These are phyloP conservation scores for Chrosomus eos DNA, from an alignment of 2,797 vertebrate species.

Conservation along the genomic window DNA sequence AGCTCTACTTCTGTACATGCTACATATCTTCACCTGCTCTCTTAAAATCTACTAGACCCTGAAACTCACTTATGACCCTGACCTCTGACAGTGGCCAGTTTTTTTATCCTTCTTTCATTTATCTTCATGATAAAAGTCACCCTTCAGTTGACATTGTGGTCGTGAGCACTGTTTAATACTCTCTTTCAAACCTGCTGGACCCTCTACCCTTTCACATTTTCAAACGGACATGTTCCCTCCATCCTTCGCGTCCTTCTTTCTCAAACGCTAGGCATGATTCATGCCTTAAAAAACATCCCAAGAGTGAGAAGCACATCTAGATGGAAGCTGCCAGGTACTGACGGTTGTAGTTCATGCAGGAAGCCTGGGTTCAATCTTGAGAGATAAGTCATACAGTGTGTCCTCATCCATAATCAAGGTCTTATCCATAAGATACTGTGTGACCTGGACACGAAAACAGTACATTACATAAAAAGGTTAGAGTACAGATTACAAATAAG, in stretches of 20 bases:
- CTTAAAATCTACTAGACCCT: constrained; percentile 14
- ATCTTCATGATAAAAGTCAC: background rate
- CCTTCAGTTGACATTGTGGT: constrained; percentile 3
- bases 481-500: background rate
- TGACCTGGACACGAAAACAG: constrained; percentile 79
- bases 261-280: constrained; percentile 38
- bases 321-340: constrained; percentile 54
- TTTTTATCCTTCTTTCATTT: constrained; percentile 21
- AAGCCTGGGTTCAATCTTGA: constrained; percentile 94
- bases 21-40: constrained; percentile 74
- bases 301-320: constrained; percentile 51
- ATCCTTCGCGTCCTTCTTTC: background rate
- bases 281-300: constrained; percentile 35
- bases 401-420: constrained; percentile 95
- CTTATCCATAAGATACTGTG: constrained; percentile 94
- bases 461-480: background rate
- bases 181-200: constrained; percentile 6
- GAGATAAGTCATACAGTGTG: constrained; percentile 92
- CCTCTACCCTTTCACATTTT: constrained; percentile 18
- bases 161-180: constrained; percentile 18
- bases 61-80: constrained; percentile 20
- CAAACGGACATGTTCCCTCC: background rate
- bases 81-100: constrained; percentile 36
- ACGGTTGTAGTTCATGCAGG: constrained; percentile 86
- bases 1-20: constrained; percentile 77